Evolutionary conservation across 2,113 vertebrate species (phyloP).

Genomic region (Hypomesus transpacificus): DNA sequence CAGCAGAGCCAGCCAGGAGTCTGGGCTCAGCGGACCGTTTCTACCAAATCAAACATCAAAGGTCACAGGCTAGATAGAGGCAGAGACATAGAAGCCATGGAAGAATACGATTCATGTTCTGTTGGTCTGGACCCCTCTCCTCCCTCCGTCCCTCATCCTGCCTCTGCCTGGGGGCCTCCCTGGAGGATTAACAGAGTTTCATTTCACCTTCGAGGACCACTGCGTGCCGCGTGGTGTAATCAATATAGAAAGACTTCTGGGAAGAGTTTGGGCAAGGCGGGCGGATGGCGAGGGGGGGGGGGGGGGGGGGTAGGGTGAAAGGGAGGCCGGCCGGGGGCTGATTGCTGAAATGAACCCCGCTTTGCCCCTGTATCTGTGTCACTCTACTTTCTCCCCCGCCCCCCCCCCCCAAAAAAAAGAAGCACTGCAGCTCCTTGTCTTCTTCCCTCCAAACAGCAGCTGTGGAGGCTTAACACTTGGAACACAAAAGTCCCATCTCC

Average conservation of each 20-base stretch:
- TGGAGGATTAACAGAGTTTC: slow-evolving; percentile 59
- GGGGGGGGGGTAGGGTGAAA: slow-evolving; percentile 44
- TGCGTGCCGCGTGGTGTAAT: slow-evolving; percentile 53
- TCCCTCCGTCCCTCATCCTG: slow-evolving; percentile 17
- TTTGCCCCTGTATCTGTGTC: slow-evolving; percentile 56
- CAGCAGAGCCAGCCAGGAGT: slow-evolving; percentile 63
- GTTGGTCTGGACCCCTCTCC: slow-evolving; percentile 37
- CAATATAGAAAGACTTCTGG: slow-evolving; percentile 68
- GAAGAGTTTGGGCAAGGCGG: slow-evolving; percentile 64
- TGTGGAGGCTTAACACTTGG: slow-evolving; percentile 50
- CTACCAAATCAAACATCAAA: slow-evolving; percentile 62
- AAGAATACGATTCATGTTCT: slow-evolving; percentile 52
- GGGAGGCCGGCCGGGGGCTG: slow-evolving; percentile 42
- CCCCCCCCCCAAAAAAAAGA: background rate
- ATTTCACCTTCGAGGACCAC: slow-evolving; percentile 70
- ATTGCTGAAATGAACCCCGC: slow-evolving; percentile 68
- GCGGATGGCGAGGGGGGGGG: slow-evolving; percentile 28
- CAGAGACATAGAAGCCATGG: slow-evolving; percentile 50
- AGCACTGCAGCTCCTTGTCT: slow-evolving; percentile 50
- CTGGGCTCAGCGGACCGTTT: slow-evolving; percentile 65
- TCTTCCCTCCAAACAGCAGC: slow-evolving; percentile 60
- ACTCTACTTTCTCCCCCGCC: background rate
- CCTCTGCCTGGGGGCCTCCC: slow-evolving; percentile 38
- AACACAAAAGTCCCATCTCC: slow-evolving; percentile 54
- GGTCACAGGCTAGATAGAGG: slow-evolving; percentile 43